These are phyloP conservation scores for Acomys russatus DNA, from an alignment of 2,797 vertebrate genomes.

Conservation along the genomic window DNA sequence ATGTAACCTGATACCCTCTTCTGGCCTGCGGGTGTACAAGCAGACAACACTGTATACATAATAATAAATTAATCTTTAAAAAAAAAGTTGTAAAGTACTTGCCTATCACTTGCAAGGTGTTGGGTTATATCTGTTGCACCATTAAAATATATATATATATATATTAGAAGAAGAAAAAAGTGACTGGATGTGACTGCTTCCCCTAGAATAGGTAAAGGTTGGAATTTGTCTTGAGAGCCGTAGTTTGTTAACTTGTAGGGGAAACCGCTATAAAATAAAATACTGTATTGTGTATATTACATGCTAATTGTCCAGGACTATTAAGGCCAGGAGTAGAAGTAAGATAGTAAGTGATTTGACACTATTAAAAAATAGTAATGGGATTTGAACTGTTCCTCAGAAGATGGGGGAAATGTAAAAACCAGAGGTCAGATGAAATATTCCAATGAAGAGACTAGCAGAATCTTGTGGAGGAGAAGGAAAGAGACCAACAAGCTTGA, in stretches of 20 bases:
- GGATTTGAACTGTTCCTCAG: neutral
- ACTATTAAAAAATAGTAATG: neutral
- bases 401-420: neutral
- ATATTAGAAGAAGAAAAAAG: neutral
- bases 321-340: neutral
- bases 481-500: neutral
- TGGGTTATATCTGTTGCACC: neutral
- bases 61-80: too few species aligned
- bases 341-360: neutral
- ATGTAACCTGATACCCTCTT: too few species aligned
- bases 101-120: neutral
- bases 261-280: neutral
- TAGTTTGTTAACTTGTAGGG: neutral
- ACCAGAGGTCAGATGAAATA: neutral
- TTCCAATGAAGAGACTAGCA: neutral
- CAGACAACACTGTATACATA: too few species aligned
- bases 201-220: neutral
- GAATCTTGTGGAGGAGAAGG: neutral
- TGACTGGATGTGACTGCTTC: neutral
- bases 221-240: neutral
- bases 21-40: too few species aligned
- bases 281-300: neutral
- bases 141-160: neutral
- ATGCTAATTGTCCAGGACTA: neutral
- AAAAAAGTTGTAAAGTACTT: neutral